phyloP scores from a whole-genome alignment of 2,797 vertebrate species.

The Anolis apletophallus region DNA sequence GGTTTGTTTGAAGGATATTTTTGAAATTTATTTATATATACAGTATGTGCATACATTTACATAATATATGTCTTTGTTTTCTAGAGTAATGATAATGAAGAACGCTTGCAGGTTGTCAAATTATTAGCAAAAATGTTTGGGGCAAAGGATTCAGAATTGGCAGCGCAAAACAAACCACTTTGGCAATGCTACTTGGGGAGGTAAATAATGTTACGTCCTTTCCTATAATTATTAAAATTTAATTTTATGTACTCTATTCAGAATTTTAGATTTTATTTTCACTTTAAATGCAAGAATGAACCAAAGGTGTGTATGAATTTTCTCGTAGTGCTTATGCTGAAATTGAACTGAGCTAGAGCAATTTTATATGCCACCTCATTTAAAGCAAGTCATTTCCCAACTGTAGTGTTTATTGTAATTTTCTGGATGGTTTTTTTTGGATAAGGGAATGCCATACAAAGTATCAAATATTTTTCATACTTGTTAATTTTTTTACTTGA shows the following conservation, averaged over 20 bases:
- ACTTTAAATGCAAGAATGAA: constrained; percentile 1
- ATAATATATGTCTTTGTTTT: constrained; percentile 51
- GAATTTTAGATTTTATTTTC: constrained; percentile 7
- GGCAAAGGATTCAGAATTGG: constrained; percentile 96
- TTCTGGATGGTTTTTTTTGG: not conserved
- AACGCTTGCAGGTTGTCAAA: constrained; percentile 96
- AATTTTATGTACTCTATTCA: not conserved
- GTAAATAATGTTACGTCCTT: constrained; percentile 73
- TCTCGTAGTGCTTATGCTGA: constrained; percentile 42
- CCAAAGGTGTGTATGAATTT: not conserved
- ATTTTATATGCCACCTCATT: constrained; percentile 13
- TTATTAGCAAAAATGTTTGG: constrained; percentile 99
- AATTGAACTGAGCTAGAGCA: constrained; percentile 36
- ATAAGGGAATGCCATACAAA: not conserved
- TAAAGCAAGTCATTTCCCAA: not conserved
- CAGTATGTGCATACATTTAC: not conserved
- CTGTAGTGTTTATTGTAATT: constrained; percentile 1
- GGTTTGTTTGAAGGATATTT: constrained; percentile 26
- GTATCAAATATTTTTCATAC: not conserved
- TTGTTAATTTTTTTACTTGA: constrained; percentile 18
- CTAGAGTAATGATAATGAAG: constrained; percentile 99
- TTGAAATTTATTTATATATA: not conserved
- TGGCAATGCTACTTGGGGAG: constrained; percentile 99
- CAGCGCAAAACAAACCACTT: constrained; percentile 96
- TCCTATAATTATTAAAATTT: constrained; percentile 4